A percentile compares a stretch with the other conserved stretches of the same genome.
These are phyloP conservation scores for Eurosta solidaginis DNA, from an alignment of 1,140 invertebrate species.

Conservation along the genomic window DNA sequence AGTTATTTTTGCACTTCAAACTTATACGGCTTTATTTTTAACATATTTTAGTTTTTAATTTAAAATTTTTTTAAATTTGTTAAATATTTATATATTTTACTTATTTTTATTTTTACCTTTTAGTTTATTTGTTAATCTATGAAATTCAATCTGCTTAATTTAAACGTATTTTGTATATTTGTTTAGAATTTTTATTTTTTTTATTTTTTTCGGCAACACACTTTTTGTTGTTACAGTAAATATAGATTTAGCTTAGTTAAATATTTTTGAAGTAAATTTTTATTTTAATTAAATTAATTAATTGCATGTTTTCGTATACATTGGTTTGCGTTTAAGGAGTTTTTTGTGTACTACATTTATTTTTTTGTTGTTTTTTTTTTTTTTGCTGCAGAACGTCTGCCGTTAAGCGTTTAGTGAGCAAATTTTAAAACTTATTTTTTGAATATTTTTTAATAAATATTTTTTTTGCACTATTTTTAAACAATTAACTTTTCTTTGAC, in stretches of 20 bases:
- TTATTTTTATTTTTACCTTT: background rate
- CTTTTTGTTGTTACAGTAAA: background rate
- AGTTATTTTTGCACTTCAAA: background rate
- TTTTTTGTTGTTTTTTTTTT: background rate
- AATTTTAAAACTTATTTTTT: background rate
- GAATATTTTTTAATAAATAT: background rate
- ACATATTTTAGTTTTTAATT: background rate
- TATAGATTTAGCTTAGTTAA: background rate
- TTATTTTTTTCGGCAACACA: background rate
- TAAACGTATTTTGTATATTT: background rate
- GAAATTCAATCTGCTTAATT: background rate
- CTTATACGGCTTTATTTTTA: background rate
- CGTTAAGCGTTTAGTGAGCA: background rate
- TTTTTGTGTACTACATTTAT: conserved; percentile 18
- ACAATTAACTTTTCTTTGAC: conserved; percentile 44
- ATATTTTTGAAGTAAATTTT: conserved; percentile 20
- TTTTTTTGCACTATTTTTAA: conserved; percentile 21
- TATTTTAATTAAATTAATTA: conserved; percentile 33
- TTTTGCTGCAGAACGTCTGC: background rate
- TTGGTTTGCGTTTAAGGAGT: background rate
- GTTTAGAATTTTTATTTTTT: background rate
- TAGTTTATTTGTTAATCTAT: background rate
- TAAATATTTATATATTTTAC: background rate
- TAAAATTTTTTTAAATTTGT: background rate
- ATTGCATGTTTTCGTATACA: conserved; percentile 28